Evolutionary conservation across 2,888 invertebrate species (phyloP).

Genomic region (Rutpela maculata): DNA sequence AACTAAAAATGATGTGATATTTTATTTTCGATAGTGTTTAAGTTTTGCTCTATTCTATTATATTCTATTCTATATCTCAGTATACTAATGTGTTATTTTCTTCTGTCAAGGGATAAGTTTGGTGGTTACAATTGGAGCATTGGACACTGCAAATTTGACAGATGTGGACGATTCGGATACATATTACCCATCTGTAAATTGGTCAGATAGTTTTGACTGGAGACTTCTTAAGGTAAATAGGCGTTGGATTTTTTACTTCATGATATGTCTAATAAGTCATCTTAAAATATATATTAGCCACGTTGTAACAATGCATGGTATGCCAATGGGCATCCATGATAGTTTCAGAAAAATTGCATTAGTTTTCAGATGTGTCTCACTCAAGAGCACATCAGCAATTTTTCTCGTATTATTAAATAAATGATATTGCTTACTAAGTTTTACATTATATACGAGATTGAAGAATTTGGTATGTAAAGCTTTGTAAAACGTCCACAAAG

Average conservation of each 20-base stretch:
- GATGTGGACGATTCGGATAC: conserved; percentile 51
- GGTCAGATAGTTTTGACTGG: conserved; percentile 81
- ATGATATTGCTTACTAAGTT: no score
- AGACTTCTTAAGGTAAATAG: conserved; percentile 78
- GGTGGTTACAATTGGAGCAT: neutral
- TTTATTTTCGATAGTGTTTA: no score
- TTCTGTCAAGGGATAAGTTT: neutral
- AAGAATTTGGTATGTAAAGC: no score
- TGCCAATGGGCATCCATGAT: neutral
- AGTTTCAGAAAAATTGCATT: no score
- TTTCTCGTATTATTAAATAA: no score
- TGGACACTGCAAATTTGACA: neutral
- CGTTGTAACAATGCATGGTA: neutral
- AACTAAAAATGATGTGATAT: no score
- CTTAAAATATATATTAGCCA: neutral
- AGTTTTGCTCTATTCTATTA: no score
- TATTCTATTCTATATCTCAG: no score
- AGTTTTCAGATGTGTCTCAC: no score
- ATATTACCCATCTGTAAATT: conserved; percentile 63
- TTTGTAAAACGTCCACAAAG: no score
- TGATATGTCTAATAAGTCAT: neutral
- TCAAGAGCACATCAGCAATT: no score
- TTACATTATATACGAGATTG: no score
- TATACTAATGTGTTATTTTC: neutral
- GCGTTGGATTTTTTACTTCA: neutral